Evolutionary conservation across 2,113 vertebrate species (phyloP), one percentile per base, ranked within the genome.

Genomic region (Nothocercus julius): DNA sequence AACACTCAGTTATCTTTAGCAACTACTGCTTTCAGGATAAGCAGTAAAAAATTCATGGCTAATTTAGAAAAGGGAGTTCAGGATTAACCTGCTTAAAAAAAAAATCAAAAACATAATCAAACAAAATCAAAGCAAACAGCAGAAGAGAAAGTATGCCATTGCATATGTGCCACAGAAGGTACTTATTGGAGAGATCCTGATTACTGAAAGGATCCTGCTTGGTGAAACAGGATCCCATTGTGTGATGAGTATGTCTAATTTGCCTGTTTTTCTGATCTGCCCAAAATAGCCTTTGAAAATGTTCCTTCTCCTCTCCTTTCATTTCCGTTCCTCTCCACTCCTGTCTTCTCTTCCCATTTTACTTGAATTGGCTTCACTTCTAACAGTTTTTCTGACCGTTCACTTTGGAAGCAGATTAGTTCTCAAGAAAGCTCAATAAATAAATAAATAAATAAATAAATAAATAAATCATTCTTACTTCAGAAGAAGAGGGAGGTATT

Each of bases 1-100:
- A 87, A 82, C 32, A 91, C 8, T 45, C 36, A 21, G 4, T 2
- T n/a, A 19, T 49, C 53, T 92, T 69, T 44, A 49, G 4, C 56
- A 63, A 70, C 40, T 75, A 59, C 56, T 87, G 58, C 4, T 89
- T 92, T 91, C 79, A 86, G 72, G 61, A 87, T 82, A 95, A 56
- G 78, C 51, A 61, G 40, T 56, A 20, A 62, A 64, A 86, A 82
- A 56, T 66, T 21, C 30, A 44, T 34, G 30, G 7, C n/a, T 42
- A n/a, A 62, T 79, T 56, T 67, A 36, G 59, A 61, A 93, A 94
- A 64, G 8, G n/a, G 59, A 53, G 34, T 28, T 68, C n/a, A 64
- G 49, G 45, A 63, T 79, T 72, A 44, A 27, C 8, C 27, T 20
- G 32, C 20, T 51, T 49, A 49, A 49, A 49, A 49, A 21, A 49